Evolutionary conservation across 1,140 invertebrate genomes (phyloP), one percentile per base, ranked within the genome.

Genomic region (Scaptomyza graminum): DNA sequence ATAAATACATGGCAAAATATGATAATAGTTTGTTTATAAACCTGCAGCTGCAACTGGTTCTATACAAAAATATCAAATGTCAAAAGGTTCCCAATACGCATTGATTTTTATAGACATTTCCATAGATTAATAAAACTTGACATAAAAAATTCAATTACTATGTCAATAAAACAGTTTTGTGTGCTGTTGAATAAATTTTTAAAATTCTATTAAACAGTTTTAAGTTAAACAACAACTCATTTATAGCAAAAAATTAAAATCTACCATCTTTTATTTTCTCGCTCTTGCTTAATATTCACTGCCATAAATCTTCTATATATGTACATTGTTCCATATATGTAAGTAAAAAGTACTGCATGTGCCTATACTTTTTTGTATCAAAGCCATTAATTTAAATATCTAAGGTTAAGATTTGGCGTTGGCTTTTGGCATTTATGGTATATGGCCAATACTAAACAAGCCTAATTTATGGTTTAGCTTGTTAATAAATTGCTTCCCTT

Each of bases 1-100:
- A 76, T 83, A 85, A 67, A 72, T 43, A 72, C 60, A 25, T 61
- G 62, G 76, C 63, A 75, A 79, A 76, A 73, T 74, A 79, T 84
- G 80, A 80, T 76, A 72, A 80, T 79, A 16, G 47, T 56, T 51
- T 41, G 11, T 6, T 49, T 8, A 37, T 37, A 37, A 9, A 37
- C 51, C 11, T 44, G 16, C 43, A 41, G 37, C 13, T 34, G 31
- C 34, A 65, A 65, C 67, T 44, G 52, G 61, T 65, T 70, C 25
- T 65, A 1, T 34, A 28, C 15, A 52, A 12, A 50, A n/a, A 22
- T 16, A 12, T 25, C n/a, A 78, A 77, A 77, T 77, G 75, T 25
- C 75, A 77, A 77, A 77, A 50, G 74, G 74, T 77, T 77, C 67
- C 71, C 31, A 28, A 25, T 25, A 28, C 39, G 43, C 28, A 47